Evolutionary conservation across 2,113 vertebrate species (phyloP).

Genomic region (Cinclus mexicanus): DNA sequence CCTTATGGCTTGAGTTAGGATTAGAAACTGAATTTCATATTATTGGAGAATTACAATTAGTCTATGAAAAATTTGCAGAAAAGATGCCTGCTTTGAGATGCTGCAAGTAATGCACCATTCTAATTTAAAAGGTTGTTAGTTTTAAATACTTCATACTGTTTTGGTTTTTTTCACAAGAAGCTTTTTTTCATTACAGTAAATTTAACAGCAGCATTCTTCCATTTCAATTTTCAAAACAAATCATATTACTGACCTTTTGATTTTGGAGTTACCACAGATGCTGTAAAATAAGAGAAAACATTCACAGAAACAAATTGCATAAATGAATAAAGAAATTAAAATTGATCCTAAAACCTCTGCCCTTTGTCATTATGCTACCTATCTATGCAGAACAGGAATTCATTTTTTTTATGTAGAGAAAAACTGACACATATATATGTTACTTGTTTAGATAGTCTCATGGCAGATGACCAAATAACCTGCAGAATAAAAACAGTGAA

Average conservation of each 20-base stretch:
- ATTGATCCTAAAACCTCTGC: neutral
- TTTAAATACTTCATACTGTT: neutral
- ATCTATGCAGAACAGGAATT: neutral
- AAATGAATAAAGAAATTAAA: neutral
- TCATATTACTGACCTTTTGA: conserved; percentile 1
- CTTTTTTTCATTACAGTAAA: neutral
- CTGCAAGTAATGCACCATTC: neutral
- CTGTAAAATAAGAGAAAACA: conserved; percentile 29
- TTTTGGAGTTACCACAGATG: neutral
- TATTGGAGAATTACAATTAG: neutral
- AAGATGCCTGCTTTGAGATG: neutral
- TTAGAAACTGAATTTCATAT: neutral
- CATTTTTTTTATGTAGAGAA: neutral
- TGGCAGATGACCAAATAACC: neutral
- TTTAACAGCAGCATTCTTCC: neutral
- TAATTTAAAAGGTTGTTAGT: neutral
- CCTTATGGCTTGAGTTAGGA: neutral
- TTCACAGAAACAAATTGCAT: neutral
- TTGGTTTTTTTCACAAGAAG: neutral
- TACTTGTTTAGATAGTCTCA: neutral
- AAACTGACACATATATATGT: neutral
- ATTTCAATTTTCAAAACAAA: neutral
- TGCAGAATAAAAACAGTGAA: neutral
- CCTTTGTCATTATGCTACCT: neutral
- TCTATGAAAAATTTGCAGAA: neutral